phyloP scores from a whole-genome alignment of 2,888 invertebrate genomes.

The Aleiodes leptofemur region DNA sequence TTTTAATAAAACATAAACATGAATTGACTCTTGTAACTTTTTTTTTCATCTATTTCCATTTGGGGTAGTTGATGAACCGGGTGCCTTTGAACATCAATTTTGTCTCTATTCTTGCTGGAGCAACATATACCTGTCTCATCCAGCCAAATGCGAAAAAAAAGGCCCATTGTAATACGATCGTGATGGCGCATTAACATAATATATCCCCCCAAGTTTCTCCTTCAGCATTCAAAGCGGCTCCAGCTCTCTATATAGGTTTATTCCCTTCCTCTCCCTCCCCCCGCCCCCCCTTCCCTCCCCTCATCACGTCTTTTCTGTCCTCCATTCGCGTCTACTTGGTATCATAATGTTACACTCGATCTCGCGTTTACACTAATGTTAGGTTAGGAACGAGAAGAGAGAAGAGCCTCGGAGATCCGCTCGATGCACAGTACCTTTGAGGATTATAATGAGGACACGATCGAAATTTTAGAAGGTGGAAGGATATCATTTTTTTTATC shows the following conservation, averaged over 20 bases:
- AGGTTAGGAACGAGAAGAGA: slow-evolving; percentile 60
- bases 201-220: slow-evolving; percentile 62
- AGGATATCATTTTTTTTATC: not conserved
- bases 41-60: slow-evolving; percentile 16
- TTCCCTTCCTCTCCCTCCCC: slow-evolving; percentile 34
- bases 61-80: slow-evolving; percentile 39
- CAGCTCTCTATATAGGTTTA: slow-evolving; percentile 24
- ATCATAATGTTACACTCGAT: slow-evolving; percentile 70
- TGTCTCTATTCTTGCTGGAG: slow-evolving; percentile 2
- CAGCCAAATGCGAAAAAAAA: slow-evolving; percentile 24
- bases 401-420: slow-evolving; percentile 34
- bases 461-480: slow-evolving; percentile 56
- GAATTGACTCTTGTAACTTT: not conserved
- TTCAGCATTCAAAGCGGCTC: slow-evolving; percentile 71
- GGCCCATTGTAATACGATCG: slow-evolving; percentile 64
- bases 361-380: slow-evolving; percentile 71
- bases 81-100: slow-evolving; percentile 36
- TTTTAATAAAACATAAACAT: slow-evolving; percentile 30
- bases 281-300: no score
- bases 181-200: slow-evolving; percentile 69
- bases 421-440: slow-evolving; percentile 51
- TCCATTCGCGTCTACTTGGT: slow-evolving; percentile 37
- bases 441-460: slow-evolving; percentile 70
- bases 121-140: slow-evolving; percentile 35
- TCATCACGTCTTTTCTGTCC: slow-evolving; percentile 25